Evolutionary conservation across 92 coral and sea anemone genomes (phyloP), one percentile per base, ranked within the genome.

Genomic region (Phenganax marumi): DNA sequence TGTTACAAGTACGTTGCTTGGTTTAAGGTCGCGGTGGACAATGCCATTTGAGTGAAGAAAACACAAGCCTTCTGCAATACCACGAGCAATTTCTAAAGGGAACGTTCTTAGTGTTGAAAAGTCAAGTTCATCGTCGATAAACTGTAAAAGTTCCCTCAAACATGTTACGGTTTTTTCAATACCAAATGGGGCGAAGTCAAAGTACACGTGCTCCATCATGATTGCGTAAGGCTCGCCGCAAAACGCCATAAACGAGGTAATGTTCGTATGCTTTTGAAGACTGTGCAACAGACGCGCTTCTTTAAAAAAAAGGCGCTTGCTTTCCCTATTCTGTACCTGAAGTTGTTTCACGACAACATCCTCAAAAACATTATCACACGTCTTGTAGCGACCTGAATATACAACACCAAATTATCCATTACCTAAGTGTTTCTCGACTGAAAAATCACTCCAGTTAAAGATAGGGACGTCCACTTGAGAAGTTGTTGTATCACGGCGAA

Each of bases 11-110:
- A 84, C 82, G 53, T 87, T 87, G 46, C 78, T 39, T 80, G 87
- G 61, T 84, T 84, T 87, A 61, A 87, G 50, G 39, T 87, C 90
- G 19, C 85, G 85, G 39, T 87, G 85, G 8, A 73, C 85, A 10
- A 87, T 61, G 81, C 73, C 68, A 12, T 81, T 81, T 7, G 70
- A 22, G n/a, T 86, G 86, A 66, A 86, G 86, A 77, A 57, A 87
- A 14, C 21, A 50, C 24, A 83, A 75, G 23, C 84, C 90, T 8
- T 48, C 84, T 10, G 80, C 90, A 58, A 82, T 52, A 33, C 76
- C 86, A 0, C 51, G 54, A 14, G 86, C 89, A 19, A 74, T 74
- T 11, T 21, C 9, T 50, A 46, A 33, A 50, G 51, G 80, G 62
- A 74, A 74, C 10, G 6, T 51, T 47, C 18, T 74, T 17, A 74